These are phyloP conservation scores for Rhinoraja longicauda DNA, from an alignment of 2,797 vertebrate genomes.

Conservation along the genomic window DNA sequence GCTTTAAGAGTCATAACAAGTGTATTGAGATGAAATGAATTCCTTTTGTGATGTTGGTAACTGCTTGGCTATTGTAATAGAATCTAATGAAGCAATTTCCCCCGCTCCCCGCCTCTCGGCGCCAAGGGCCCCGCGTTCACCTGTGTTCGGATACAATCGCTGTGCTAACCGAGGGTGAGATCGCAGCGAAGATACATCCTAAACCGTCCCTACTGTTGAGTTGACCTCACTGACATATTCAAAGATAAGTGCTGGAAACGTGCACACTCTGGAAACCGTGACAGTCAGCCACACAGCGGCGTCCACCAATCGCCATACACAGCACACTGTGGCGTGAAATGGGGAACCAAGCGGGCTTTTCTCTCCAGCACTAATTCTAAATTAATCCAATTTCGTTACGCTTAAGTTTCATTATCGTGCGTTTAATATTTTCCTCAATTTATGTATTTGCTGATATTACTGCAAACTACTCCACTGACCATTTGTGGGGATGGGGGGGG, in stretches of 20 bases:
- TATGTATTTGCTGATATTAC: background rate
- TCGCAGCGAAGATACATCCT: background rate
- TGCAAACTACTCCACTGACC: background rate
- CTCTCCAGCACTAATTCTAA: background rate
- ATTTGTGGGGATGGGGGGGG: background rate
- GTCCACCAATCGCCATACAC: background rate
- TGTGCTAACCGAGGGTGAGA: background rate
- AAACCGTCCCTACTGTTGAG: background rate
- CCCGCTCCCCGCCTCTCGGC: background rate
- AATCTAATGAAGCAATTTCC: constrained; percentile 4
- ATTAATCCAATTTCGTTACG: constrained; percentile 3
- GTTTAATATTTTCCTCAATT: background rate
- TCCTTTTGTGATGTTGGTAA: constrained; percentile 31
- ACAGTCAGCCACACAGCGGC: background rate
- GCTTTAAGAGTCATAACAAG: constrained; percentile 17
- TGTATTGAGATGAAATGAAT: constrained; percentile 10
- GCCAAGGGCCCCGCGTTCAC: background rate
- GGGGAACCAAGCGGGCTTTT: background rate
- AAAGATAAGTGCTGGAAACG: constrained; percentile 13
- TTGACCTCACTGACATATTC: constrained; percentile 14
- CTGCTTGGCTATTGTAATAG: constrained; percentile 23
- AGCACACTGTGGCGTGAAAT: background rate
- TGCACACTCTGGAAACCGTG: background rate
- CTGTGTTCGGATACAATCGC: background rate
- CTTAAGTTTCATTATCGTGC: too few relatives aligned